Evolutionary conservation across 1,140 invertebrate species (phyloP), one percentile per base, ranked within the genome.

Genomic region (Vollenhovia emeryi): DNA sequence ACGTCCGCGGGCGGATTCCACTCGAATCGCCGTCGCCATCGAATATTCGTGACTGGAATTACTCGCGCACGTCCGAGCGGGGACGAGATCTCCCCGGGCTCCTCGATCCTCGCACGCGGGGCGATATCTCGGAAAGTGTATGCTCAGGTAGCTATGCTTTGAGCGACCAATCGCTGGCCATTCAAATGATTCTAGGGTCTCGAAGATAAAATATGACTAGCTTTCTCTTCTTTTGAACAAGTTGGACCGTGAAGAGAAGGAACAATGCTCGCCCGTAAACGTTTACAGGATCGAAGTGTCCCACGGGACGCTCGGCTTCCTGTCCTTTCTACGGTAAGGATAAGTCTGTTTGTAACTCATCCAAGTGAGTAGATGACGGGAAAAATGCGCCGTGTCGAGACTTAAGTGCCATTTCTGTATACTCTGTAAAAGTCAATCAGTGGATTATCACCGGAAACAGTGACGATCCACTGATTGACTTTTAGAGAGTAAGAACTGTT

Each of bases 31-130:
- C 50, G 36, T 57, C 24, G 15, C 66, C 36, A 68, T 57, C 50
- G 66, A 45, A 45, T 69, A 33, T 43, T 15, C 66, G 50, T 57
- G 78, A 82, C 36, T 30, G 64, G 48, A 80, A 80, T 80, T 21
- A 69, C 18, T 69, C 74, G 73, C 21, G 24, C 5, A 21, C 2
- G 27, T 11, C 30, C 52, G 57, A 79, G 33, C 64, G 48, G 68
- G 64, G 68, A 87, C 55, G 45, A 59, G 24, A 50, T n/a, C n/a
- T n/a, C n/a, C n/a, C 24, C 11, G 24, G 1, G 13, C 7, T 13
- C 18, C 24, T 2, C n/a, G n/a, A n/a, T n/a, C n/a, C 50, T 45
- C 18, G 57, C 40, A 74, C 9, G 3, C 33, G 18, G n/a, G 59
- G 2, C 40, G 55, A 50, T 30, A 11, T 40, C 27, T 27, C n/a